phyloP scores from a whole-genome alignment of 2,888 invertebrate species.

The Anticlea derivata region DNA sequence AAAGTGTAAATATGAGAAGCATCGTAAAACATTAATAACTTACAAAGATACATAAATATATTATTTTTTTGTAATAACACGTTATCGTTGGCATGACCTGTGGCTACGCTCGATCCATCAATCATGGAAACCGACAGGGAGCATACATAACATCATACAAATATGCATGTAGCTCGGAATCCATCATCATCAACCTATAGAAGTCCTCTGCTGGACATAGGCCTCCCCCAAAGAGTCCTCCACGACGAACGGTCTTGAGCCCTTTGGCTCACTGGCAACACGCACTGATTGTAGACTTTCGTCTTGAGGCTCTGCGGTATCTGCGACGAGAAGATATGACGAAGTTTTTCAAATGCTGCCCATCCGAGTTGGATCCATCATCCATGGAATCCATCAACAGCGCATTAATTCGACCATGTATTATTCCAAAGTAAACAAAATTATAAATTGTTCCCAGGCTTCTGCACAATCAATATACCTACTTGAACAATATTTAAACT shows the following conservation, averaged over 20 bases:
- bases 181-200: too few relatives aligned
- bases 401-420: conserved; percentile 15
- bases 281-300: too few relatives aligned
- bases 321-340: too few relatives aligned
- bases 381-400: conserved; percentile 18
- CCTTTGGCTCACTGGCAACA: too few relatives aligned
- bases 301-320: too few relatives aligned
- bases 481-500: conserved; percentile 23
- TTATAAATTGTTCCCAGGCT: conserved; percentile 29
- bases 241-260: too few relatives aligned
- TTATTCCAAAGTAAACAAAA: conserved; percentile 20
- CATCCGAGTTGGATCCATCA: too few relatives aligned
- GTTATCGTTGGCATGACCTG: conserved; percentile 54
- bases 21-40: conserved; percentile 17
- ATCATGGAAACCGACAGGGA: conserved; percentile 42
- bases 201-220: too few relatives aligned
- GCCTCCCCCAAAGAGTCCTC: too few relatives aligned
- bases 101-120: conserved; percentile 56
- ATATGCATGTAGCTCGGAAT: conserved; percentile 14
- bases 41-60: conserved; percentile 18
- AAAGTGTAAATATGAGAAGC: background rate
- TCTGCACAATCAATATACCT: conserved; percentile 24
- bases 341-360: too few relatives aligned
- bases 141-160: conserved; percentile 11
- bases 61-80: conserved; percentile 48